phyloP scores from a whole-genome alignment of 1,140 invertebrate species.

The Euura saliciscinereae region DNA sequence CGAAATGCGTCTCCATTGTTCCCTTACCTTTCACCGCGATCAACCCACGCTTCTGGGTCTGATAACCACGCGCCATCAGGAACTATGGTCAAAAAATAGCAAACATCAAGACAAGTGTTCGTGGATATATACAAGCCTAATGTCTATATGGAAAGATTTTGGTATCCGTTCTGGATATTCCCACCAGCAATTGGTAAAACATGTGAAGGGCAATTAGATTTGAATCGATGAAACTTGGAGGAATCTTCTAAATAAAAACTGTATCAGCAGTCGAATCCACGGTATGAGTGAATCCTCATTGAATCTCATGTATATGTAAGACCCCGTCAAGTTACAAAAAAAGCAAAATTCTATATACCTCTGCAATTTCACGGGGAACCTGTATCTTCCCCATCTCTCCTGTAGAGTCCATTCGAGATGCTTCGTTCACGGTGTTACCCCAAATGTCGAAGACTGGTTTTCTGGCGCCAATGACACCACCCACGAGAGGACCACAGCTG shows the following conservation, averaged over 20 bases:
- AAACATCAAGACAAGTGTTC: too few species aligned
- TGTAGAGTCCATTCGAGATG: constrained; percentile 92
- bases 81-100: constrained; percentile 57
- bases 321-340: too few species aligned
- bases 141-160: constrained; percentile 8
- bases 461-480: constrained; percentile 95
- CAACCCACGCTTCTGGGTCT: constrained; percentile 77
- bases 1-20: constrained; percentile 93
- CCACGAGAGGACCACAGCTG: constrained; percentile 91
- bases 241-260: too few species aligned
- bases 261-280: too few species aligned
- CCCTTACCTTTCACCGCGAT: constrained; percentile 95
- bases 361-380: constrained; percentile 84
- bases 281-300: not conserved
- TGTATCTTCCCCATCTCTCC: constrained; percentile 87
- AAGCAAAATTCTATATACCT: constrained; percentile 57
- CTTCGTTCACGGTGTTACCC: constrained; percentile 96
- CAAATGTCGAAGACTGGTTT: constrained; percentile 99
- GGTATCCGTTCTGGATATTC: not conserved
- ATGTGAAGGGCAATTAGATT: too few species aligned
- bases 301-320: not conserved
- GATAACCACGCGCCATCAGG: constrained; percentile 73
- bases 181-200: too few species aligned
- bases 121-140: not conserved
- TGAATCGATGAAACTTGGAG: too few species aligned